Evolutionary conservation across 2,888 invertebrate species (phyloP), one percentile per base, ranked within the genome.

Genomic region (Pammene fasciana): DNA sequence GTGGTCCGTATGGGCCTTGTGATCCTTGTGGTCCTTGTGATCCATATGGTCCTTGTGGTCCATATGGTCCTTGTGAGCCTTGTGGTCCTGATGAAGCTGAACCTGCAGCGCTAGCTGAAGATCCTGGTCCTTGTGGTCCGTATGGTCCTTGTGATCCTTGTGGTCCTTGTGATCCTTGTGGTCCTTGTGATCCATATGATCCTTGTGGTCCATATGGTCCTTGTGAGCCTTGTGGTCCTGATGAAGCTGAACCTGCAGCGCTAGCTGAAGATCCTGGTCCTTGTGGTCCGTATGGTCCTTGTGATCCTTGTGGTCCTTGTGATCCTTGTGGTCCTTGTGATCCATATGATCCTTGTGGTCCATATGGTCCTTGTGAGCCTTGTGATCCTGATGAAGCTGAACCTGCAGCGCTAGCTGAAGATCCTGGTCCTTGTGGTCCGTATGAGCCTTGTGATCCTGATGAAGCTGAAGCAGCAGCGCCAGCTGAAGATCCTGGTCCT

Each of bases 331-430:
- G 41, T 16, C 26, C 7, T 18, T 38, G 11, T 62, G 41, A 26
- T 18, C 62, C 62, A 14, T 60, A 5, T 26, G 14, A 57, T 16
- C 60, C 60, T 13, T 45, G 6, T 61, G 36, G 48, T 34, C 48
- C 60, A 0, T 0, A 0, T 61, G 60, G 48, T 48, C 48, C 60
- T 34, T n/a, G 5, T 14, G 48, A 36, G 34, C 61, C 67, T n/a
- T 13, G 2, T 57, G 41, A 48, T 57, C 56, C 57, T 6, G 41
- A 7, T 41, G 26, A 11, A 14, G 59, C 60, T 10, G 72, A 48
- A 6, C 68, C 65, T 9, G 72, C 62, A 14, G 73, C 65, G 55
- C 66, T 55, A 26, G 72, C 60, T 26, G 72, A 57, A 8, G 71
- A 52, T 14, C 57, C 71, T 26, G 68, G 18, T 65, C 68, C 72